Evolutionary conservation across 2,797 vertebrate genomes (phyloP).

Genomic region (Anabacerthia variegaticeps): DNA sequence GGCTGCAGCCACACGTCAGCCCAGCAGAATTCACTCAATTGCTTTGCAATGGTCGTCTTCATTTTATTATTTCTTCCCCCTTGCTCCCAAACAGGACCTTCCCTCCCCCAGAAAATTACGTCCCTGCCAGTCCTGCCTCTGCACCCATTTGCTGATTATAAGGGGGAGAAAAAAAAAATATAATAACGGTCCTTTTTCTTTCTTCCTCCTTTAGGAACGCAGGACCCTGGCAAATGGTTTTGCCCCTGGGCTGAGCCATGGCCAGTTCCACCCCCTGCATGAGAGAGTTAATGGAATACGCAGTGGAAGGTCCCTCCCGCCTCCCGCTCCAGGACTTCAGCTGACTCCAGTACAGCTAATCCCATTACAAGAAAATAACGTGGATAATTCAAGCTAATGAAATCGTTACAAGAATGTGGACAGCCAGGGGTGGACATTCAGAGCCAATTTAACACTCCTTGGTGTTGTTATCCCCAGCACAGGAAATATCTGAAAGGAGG

Average conservation of each 20-base stretch:
- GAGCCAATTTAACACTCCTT: constrained; percentile 74
- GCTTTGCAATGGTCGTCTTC: background rate
- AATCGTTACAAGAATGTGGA: constrained; percentile 78
- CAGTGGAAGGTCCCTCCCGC: background rate
- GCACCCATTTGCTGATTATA: background rate
- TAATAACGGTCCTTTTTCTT: constrained; percentile 13
- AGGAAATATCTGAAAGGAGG: constrained; percentile 61
- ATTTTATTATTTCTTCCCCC: background rate
- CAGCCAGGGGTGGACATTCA: constrained; percentile 78
- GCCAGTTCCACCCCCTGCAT: constrained; percentile 42
- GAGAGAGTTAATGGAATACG: constrained; percentile 54
- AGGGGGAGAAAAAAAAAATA: background rate
- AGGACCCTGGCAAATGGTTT: constrained; percentile 45
- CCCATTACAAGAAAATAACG: constrained; percentile 82
- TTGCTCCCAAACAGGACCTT: background rate
- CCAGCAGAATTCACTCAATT: background rate
- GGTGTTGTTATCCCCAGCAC: constrained; percentile 56
- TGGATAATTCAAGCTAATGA: constrained; percentile 81
- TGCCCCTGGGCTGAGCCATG: constrained; percentile 40
- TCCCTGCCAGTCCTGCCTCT: background rate
- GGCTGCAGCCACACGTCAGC: background rate
- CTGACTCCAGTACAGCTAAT: constrained; percentile 74
- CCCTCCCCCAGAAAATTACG: background rate
- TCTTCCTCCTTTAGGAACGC: background rate
- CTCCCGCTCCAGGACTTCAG: constrained; percentile 62